Evolutionary conservation across 2,797 vertebrate species (phyloP), one percentile per base, ranked within the genome.

Genomic region (Karalla daura): DNA sequence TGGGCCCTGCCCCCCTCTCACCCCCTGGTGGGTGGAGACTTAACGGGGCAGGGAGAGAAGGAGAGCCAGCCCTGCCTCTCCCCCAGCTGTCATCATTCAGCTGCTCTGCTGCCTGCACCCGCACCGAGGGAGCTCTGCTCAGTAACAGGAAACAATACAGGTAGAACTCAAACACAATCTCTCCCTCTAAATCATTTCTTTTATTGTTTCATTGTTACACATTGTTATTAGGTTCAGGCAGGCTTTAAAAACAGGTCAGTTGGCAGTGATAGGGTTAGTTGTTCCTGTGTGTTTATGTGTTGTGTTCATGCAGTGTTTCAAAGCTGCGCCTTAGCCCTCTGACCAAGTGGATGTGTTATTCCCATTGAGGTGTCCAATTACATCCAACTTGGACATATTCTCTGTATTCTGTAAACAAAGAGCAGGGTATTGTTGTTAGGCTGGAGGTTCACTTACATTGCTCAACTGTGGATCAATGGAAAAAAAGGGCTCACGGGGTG

Each of bases 1-100:
- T 30, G 7, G 36, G 32, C 21, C 63, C 73, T 8, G 10, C 76
- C 76, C n/a, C n/a, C n/a, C n/a, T n/a, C n/a, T n/a, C n/a, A n/a
- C n/a, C n/a, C n/a, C 62, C 28, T 2, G 15, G 2, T 28, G 52
- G 68, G 85, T 85, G 9, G 87, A 52, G 55, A 66, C 71, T 74
- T 86, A 87, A 80, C 85, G 76, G n/a, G 85, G 15, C 28, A 30
- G 35, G 35, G 53, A 67, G 6, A 24, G 5, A 39, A 20, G 35
- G 53, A 67, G 6, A 24, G 5, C 35, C 20, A 43, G 28, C 61
- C 1, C 17, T 0, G 33, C 7, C 23, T 10, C 2, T 18, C n/a
- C 0, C 23, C 14, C 0, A n/a, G 7, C 41, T 20, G 25, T 45
- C 17, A 9, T 15, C 7, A 9, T 3, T 32, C 40, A 5, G 36